Evolutionary conservation across 1,140 invertebrate species (phyloP).

Genomic region (Anastrepha obliqua): DNA sequence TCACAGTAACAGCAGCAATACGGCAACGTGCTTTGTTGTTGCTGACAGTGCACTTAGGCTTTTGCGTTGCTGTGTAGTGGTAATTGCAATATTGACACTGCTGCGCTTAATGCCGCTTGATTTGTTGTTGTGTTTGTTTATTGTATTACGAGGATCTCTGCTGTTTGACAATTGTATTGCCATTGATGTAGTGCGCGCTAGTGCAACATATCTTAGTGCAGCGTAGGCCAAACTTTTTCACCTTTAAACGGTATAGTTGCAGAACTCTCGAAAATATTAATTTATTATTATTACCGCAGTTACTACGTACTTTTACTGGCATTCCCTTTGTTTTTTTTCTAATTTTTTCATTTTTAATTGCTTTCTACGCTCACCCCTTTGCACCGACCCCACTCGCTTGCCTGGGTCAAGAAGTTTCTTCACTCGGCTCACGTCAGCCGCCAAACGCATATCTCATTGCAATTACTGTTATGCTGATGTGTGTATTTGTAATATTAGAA

Average conservation of each 20-base stretch:
- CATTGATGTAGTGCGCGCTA: background rate
- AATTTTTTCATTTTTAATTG: background rate
- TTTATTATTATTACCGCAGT: background rate
- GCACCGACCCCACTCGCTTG: background rate
- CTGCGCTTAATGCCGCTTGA: constrained; percentile 28
- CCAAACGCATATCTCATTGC: constrained; percentile 6
- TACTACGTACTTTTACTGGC: background rate
- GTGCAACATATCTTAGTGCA: background rate
- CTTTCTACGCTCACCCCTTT: background rate
- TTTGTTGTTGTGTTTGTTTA: constrained; percentile 48
- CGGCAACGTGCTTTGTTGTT: background rate
- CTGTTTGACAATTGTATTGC: background rate
- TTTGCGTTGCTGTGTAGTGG: background rate
- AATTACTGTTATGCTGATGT: constrained; percentile 7
- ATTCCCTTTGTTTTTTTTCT: background rate
- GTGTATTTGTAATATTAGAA: constrained; percentile 1
- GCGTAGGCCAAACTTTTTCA: background rate
- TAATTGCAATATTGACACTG: constrained; percentile 33
- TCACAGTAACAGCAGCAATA: background rate
- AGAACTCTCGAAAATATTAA: background rate
- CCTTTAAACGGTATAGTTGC: background rate
- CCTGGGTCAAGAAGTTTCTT: background rate
- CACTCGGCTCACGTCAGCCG: background rate
- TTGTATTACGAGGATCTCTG: background rate
- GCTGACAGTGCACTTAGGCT: background rate